Conservation (phyloP, 2,888 invertebrate species). For the Epinotia brunnichana region DNA sequence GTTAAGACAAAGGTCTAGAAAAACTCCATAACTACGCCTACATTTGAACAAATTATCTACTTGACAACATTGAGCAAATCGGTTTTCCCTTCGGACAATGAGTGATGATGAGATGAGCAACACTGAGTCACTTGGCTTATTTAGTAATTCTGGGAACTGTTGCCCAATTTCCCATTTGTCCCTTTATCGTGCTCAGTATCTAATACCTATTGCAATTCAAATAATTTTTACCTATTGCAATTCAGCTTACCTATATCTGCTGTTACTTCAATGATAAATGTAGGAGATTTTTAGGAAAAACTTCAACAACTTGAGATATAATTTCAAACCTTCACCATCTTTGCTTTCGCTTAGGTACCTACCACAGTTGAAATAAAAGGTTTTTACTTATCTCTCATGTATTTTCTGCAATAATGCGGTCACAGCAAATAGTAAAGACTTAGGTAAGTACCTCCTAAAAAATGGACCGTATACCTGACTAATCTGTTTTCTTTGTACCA, state of each 20-base stretch:
- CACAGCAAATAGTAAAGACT: conserved; percentile 6
- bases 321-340: neutral
- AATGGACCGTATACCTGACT: conserved; percentile 34
- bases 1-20: neutral
- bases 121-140: conserved; percentile 25
- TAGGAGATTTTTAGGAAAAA: neutral
- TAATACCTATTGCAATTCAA: neutral
- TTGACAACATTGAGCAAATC: conserved; percentile 20
- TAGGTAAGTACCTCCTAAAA: conserved; percentile 8
- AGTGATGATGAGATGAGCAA: conserved; percentile 3
- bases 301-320: neutral
- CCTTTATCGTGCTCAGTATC: neutral
- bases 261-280: too few relatives aligned
- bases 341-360: neutral
- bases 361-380: neutral
- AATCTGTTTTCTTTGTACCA: conserved; percentile 43
- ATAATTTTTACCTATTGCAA: too few relatives aligned
- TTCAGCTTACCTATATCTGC: too few relatives aligned
- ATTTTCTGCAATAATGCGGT: neutral
- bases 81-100: conserved; percentile 17
- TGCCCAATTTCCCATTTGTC: conserved; percentile 3
- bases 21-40: neutral
- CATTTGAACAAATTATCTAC: neutral
- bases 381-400: neutral
- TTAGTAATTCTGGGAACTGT: conserved; percentile 11